Evolutionary conservation across 92 coral and sea anemone species (phyloP).

Genomic region (Porites evermanni): DNA sequence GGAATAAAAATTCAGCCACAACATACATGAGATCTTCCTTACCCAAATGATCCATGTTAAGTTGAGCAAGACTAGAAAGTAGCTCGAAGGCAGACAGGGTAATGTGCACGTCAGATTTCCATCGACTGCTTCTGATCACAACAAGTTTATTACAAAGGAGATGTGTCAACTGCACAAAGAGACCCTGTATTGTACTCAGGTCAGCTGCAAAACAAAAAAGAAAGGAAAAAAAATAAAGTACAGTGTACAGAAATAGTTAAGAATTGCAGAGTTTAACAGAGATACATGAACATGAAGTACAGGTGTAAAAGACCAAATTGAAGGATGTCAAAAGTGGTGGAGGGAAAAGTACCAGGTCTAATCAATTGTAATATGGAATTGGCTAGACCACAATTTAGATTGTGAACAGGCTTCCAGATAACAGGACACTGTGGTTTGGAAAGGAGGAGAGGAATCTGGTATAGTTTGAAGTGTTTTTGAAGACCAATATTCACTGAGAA

Average conservation of each 20-base stretch:
- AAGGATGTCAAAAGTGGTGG: too few relatives aligned
- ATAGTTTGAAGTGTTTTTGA: too few relatives aligned
- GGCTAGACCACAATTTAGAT: too few relatives aligned
- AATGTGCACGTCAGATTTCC: conserved; percentile 94
- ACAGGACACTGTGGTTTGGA: too few relatives aligned
- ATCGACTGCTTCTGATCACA: conserved; percentile 89
- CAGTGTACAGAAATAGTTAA: neutral
- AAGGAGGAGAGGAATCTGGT: too few relatives aligned
- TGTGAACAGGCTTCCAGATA: too few relatives aligned
- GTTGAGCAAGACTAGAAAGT: conserved; percentile 84
- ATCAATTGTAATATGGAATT: too few relatives aligned
- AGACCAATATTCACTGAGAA: too few relatives aligned
- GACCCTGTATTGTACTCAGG: conserved; percentile 79
- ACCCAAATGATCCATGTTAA: conserved; percentile 77
- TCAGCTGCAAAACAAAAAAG: conserved; percentile 39
- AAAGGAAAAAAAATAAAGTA: too few relatives aligned
- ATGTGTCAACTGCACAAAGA: conserved; percentile 91
- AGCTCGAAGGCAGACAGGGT: conserved; percentile 93
- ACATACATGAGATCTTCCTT: neutral
- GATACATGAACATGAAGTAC: too few relatives aligned
- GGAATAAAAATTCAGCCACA: neutral
- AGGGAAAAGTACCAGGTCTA: too few relatives aligned
- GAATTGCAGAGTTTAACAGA: neutral
- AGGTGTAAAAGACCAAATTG: too few relatives aligned
- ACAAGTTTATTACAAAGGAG: conserved; percentile 93